Evolutionary conservation across 2,797 vertebrate species (phyloP), one percentile per base, ranked within the genome.

Genomic region (Betta splendens): DNA sequence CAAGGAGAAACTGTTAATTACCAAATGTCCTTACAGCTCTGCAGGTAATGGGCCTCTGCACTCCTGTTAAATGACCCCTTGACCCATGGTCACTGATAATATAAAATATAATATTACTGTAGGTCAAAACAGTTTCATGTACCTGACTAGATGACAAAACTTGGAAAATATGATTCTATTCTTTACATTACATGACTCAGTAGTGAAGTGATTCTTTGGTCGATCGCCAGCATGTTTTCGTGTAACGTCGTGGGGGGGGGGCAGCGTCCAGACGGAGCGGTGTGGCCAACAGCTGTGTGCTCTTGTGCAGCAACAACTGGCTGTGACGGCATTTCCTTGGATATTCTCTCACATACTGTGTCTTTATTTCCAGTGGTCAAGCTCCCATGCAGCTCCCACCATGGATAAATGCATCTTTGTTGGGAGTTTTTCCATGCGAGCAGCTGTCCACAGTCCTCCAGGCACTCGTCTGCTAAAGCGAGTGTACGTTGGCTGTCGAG

Each of bases 391-490:
- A 58, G 80, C 42, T 64, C 76, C 80, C 74, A 68, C 74, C 64
- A 50, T 65, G 85, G 78, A 91, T 91, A 88, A 92, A 91, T 85
- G 86, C 88, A 67, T 87, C 90, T 90, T 90, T 91, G 89, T 91
- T 74, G 69, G 55, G 66, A 57, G 64, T 57, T 88, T 75, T 85
- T 76, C 69, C 81, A 69, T 68, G 60, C 0, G 67, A 81, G 80
- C 85, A 89, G 85, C 84, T 88, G 89, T 89, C 88, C 66, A 51
- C 80, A 77, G 76, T 60, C 81, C 72, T 77, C 81, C 58, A 50
- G 80, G 70, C 80, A 50, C 73, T 77, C 56, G 6, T 67, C 51
- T 49, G 74, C 75, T 77, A 61, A 64, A 28, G 67, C 70, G 77
- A 80, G 77, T 79, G 72, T 65, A 67, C 9, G 59, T 59, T 35